Conservation (phyloP, 37 sponge, comb jelly and placozoan genomes). For the Spongilla lacustris region DNA sequence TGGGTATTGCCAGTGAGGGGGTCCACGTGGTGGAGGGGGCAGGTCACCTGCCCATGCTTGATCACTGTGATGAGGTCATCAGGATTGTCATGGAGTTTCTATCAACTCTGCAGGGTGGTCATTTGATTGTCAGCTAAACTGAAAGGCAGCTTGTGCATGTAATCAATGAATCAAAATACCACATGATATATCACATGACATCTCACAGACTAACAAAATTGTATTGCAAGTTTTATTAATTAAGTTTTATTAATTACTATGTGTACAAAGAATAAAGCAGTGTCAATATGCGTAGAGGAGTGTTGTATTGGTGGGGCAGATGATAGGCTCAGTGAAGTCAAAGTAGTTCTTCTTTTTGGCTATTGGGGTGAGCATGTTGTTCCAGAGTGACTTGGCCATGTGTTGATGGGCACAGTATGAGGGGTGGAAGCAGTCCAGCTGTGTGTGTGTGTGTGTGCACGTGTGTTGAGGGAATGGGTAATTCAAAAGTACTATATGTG, state of each 20-base stretch:
- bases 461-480: no score
- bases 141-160: background rate
- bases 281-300: conserved; percentile 69
- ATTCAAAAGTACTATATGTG: no score
- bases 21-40: conserved; percentile 33
- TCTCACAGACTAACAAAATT: no score
- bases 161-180: background rate
- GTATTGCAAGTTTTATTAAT: no score
- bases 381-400: conserved; percentile 85
- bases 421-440: conserved; percentile 92
- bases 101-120: background rate
- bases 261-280: background rate
- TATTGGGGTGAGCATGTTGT: conserved; percentile 83
- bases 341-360: conserved; percentile 59
- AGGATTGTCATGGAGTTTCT: conserved; percentile 22
- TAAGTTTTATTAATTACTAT: no score
- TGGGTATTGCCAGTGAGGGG: conserved; percentile 29
- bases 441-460: background rate
- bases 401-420: conserved; percentile 69
- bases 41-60: conserved; percentile 70
- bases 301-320: conserved; percentile 73
- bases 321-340: conserved; percentile 43
- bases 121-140: background rate
- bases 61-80: conserved; percentile 39
- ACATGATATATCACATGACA: no score